phyloP scores from a whole-genome alignment of 2,797 vertebrate genomes.

The Morelia viridis region DNA sequence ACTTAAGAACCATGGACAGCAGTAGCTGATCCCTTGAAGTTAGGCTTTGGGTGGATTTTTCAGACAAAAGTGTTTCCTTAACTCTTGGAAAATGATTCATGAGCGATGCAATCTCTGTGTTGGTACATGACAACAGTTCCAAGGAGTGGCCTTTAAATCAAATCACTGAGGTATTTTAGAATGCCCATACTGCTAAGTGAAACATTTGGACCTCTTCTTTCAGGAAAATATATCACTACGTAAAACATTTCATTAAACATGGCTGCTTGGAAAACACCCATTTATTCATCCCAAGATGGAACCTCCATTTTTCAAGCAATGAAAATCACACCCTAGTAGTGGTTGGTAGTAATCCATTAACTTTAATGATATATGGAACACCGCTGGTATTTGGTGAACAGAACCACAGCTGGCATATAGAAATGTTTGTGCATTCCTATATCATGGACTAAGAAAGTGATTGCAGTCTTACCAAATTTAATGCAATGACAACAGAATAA shows the following conservation, averaged over 20 bases:
- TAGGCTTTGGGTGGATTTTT: constrained; percentile 24
- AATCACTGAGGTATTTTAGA: constrained; percentile 1
- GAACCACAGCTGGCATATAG: background rate
- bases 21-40: background rate
- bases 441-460: background rate
- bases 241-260: background rate
- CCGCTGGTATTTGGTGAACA: background rate
- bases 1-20: background rate
- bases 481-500: background rate
- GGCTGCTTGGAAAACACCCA: background rate
- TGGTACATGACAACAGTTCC: background rate
- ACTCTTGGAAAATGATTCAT: background rate
- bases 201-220: constrained; percentile 19
- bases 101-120: background rate
- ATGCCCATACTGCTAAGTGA: constrained; percentile 3
- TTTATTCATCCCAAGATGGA: background rate
- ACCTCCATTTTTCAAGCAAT: background rate
- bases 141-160: background rate
- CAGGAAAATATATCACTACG: background rate
- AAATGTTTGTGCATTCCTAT: constrained; percentile 4
- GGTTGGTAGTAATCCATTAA: background rate
- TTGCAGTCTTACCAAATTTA: constrained; percentile 7
- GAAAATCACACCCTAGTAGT: background rate
- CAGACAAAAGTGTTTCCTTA: background rate
- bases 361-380: background rate